Conservation (phyloP, 2,888 invertebrate genomes). For the Hemithea aestivaria region DNA sequence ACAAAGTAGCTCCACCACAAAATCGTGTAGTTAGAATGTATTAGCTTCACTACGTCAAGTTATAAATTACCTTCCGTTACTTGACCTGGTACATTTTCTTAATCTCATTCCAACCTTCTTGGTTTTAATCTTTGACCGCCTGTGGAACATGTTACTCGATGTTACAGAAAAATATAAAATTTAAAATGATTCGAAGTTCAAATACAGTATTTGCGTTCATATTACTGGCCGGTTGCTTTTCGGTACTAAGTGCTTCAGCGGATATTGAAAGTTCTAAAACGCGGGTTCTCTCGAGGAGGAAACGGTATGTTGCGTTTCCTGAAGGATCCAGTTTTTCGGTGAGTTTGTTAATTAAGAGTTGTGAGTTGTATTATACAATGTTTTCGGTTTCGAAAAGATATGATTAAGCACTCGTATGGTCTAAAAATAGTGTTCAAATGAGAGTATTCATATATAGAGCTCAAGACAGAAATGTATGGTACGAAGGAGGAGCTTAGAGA, state of each 20-base stretch:
- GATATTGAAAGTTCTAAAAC: conserved; percentile 27
- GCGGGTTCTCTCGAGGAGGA: conserved; percentile 74
- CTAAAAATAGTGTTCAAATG: no score
- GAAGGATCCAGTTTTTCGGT: conserved; percentile 85
- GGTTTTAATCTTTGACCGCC: conserved; percentile 25
- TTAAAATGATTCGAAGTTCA: conserved; percentile 19
- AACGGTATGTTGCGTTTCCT: conserved; percentile 84
- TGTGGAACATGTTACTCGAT: conserved; percentile 15
- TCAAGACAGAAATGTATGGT: no score
- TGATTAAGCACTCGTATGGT: no score
- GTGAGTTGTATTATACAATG: no score
- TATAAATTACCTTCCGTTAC: conserved; percentile 32
- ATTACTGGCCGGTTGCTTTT: conserved; percentile 20
- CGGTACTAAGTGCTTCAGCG: conserved; percentile 22
- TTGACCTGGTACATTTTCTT: conserved; percentile 28
- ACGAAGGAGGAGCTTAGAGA: no score
- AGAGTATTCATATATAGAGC: no score
- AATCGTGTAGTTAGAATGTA: conserved; percentile 22
- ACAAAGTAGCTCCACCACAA: conserved; percentile 14
- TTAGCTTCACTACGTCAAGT: conserved; percentile 25
- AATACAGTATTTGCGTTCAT: conserved; percentile 10
- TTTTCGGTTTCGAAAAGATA: no score
- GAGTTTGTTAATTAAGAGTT: conserved; percentile 62
- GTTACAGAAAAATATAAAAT: not conserved
- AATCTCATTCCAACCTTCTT: conserved; percentile 22